Percentiles rank a stretch among this genome's conserved stretches.
These are phyloP conservation scores for Drosophila lacertosa DNA, from an alignment of 1,140 invertebrate genomes.

Conservation along the genomic window DNA sequence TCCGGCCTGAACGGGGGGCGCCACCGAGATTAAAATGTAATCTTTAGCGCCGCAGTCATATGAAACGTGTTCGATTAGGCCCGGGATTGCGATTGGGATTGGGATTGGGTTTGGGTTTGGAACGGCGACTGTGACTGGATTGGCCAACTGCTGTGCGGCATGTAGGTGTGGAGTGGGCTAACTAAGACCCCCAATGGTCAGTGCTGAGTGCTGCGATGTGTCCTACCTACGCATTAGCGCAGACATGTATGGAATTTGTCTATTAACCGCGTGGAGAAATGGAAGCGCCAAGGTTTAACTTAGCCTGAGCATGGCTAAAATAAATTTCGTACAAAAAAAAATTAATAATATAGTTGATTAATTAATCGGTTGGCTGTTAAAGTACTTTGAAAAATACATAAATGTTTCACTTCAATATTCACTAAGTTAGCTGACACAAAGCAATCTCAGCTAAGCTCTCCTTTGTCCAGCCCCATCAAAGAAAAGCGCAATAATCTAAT, in stretches of 20 bases:
- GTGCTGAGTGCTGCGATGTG: conserved; percentile 65
- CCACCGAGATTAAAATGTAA: conserved; percentile 75
- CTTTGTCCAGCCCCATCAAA: conserved; percentile 8
- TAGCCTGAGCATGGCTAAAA: not conserved
- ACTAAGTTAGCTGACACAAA: not conserved
- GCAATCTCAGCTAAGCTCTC: conserved; percentile 11
- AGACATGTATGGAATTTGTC: conserved; percentile 42
- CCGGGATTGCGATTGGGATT: conserved; percentile 5
- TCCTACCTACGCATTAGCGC: conserved; percentile 64
- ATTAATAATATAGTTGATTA: not conserved
- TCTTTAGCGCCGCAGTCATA: conserved; percentile 80
- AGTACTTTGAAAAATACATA: not conserved
- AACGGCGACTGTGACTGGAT: conserved; percentile 23
- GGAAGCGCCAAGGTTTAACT: not conserved
- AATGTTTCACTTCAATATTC: no score
- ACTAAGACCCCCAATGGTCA: conserved; percentile 53
- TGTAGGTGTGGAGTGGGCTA: conserved; percentile 66
- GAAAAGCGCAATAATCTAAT: conserved; percentile 52
- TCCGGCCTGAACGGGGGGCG: not conserved
- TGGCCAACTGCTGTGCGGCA: conserved; percentile 70
- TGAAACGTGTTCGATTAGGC: conserved; percentile 80
- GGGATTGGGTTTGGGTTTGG: conserved; percentile 18
- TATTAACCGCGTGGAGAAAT: conserved; percentile 24
- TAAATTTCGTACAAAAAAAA: not conserved
- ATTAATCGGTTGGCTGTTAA: not conserved